Conservation (phyloP, 2,888 invertebrate genomes). For the Zonitis immaculata region DNA sequence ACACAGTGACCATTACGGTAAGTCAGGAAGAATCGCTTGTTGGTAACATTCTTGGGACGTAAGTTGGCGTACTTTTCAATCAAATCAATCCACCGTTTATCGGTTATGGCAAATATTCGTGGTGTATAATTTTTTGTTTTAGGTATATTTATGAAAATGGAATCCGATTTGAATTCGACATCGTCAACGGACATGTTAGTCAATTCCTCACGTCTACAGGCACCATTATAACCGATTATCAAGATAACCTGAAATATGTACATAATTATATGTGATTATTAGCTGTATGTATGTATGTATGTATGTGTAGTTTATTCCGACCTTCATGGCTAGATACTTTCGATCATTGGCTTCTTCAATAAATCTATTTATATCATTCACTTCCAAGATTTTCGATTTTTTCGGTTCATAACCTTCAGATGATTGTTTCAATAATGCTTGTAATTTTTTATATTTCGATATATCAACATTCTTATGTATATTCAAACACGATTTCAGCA, state of each 20-base stretch:
- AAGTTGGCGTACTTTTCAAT: conserved; percentile 21
- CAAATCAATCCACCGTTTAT: conserved; percentile 15
- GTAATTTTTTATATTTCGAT: conserved; percentile 15
- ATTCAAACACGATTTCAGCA: conserved; percentile 9
- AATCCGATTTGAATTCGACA: conserved; percentile 18
- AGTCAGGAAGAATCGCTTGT: conserved; percentile 17
- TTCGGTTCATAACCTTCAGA: conserved; percentile 12
- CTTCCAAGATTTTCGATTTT: conserved; percentile 14
- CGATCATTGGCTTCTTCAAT: conserved; percentile 8
- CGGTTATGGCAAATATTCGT: conserved; percentile 20
- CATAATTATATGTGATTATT: background rate
- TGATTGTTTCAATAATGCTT: conserved; percentile 8
- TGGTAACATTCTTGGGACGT: conserved; percentile 12
- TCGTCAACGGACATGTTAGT: conserved; percentile 20
- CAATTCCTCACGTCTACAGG: conserved; percentile 23
- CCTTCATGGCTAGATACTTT: conserved; percentile 14
- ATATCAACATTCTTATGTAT: conserved; percentile 15
- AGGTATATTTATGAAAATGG: conserved; percentile 16
- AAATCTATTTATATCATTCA: conserved; percentile 8
- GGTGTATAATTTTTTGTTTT: conserved; percentile 22
- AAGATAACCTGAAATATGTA: conserved; percentile 8
- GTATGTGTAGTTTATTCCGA: conserved; percentile 1
- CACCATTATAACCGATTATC: conserved; percentile 22
- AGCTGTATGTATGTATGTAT: background rate
- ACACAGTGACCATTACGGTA: conserved; percentile 16